These are phyloP conservation scores for Mola mola DNA, from an alignment of 2,113 vertebrate species.

Conservation along the genomic window DNA sequence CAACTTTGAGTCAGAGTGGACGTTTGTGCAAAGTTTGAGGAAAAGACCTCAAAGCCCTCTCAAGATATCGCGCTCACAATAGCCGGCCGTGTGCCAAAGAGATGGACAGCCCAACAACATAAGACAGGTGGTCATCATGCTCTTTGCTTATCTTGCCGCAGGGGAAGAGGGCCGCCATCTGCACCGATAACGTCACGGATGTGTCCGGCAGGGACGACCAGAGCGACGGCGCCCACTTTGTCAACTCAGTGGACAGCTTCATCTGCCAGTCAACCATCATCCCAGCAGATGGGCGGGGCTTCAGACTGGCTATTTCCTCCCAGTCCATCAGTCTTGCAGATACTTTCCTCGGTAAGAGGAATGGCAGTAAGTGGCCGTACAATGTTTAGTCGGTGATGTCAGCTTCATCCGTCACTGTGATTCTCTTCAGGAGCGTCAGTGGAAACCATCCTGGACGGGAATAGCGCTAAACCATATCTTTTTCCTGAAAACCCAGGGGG, in stretches of 20 bases:
- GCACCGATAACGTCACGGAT: constrained; percentile 94
- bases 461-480: constrained; percentile 84
- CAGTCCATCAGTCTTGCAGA: constrained; percentile 96
- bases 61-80: too few species aligned
- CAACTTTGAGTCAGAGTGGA: too few species aligned
- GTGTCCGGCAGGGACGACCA: constrained; percentile 88
- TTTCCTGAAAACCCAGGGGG: constrained; percentile 81
- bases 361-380: background rate
- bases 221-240: constrained; percentile 83
- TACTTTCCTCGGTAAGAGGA: constrained; percentile 87
- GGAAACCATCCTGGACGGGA: constrained; percentile 83
- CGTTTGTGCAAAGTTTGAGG: too few species aligned
- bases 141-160: constrained; percentile 14
- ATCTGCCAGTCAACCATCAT: constrained; percentile 97
- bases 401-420: background rate
- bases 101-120: too few species aligned
- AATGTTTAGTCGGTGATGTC: background rate
- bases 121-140: background rate
- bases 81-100: too few species aligned
- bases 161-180: constrained; percentile 76
- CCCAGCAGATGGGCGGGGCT: constrained; percentile 93
- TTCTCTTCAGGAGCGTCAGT: constrained; percentile 85
- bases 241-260: constrained; percentile 89
- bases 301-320: constrained; percentile 91
- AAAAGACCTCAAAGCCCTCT: too few species aligned